These are phyloP conservation scores for Sebastes kiyomatsui DNA, from an alignment of 2,797 vertebrate species.

Conservation along the genomic window DNA sequence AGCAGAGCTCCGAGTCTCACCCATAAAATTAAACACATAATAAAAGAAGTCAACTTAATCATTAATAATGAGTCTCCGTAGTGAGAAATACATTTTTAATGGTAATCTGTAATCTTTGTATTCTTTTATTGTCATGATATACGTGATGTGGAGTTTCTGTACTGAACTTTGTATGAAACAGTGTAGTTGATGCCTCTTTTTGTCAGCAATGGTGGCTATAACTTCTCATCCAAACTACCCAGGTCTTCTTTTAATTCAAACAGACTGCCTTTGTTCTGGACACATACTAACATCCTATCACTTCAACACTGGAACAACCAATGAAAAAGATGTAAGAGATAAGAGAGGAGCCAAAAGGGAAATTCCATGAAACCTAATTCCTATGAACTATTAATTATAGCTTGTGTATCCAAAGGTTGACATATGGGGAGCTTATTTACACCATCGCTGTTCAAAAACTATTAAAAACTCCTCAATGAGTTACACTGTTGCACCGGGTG, in stretches of 20 bases:
- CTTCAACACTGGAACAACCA: background rate
- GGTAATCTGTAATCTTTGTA: background rate
- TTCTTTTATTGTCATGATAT: background rate
- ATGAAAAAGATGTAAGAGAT: background rate
- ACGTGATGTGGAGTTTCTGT: background rate
- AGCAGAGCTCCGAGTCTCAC: slow-evolving; percentile 32
- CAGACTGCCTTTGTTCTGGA: background rate
- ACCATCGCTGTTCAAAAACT: background rate
- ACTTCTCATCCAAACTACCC: background rate
- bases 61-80: slow-evolving; percentile 1
- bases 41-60: slow-evolving; percentile 54
- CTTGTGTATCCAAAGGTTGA: background rate
- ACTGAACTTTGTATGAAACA: background rate
- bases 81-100: background rate
- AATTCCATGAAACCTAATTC: background rate
- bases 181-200: background rate
- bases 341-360: background rate
- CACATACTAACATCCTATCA: background rate
- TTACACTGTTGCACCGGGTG: background rate
- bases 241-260: background rate
- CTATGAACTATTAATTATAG: background rate
- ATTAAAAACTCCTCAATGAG: background rate
- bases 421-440: background rate
- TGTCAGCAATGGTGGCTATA: background rate
- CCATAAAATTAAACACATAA: slow-evolving; percentile 45